Evolutionary conservation across 2,113 vertebrate species (phyloP), one percentile per base, ranked within the genome.

Genomic region (Anhinga anhinga): DNA sequence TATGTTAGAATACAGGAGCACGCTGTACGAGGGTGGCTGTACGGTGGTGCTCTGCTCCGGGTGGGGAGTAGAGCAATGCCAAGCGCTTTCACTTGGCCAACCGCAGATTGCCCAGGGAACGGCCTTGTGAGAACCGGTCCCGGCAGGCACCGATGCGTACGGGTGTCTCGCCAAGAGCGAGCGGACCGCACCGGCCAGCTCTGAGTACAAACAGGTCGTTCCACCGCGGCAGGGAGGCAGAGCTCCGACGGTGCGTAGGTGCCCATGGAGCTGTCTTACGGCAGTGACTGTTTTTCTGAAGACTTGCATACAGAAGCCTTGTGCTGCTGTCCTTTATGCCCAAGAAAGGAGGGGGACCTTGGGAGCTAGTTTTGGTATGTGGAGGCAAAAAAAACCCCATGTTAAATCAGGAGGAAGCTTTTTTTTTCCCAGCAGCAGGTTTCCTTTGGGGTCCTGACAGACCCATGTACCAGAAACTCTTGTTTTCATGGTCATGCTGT

Each of bases 321-420:
- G 23, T 2, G 40, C 50, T 55, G 55, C 78, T 38, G 29, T 11
- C 29, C 5, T 2, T 3, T 69, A 2, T 27, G 45, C 85, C 56
- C 15, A 4, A 3, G 67, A 11, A 29, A 13, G 30, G 45, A 58
- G 20, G 10, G 27, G 29, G 19, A 32, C 69, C 40, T 34, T n/a
- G 44, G 73, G 44, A 63, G 3, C 13, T 15, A 13, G 15, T 14
- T 85, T 1, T 32, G 62, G 38, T 15, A 11, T 7, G 7, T 2
- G 55, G 55, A 50, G 21, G 38, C 15, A 56, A 47, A 40, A 63
- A 20, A 56, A 16, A 1, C 1, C 2, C 10, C 34, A 0, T 3
- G 16, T 23, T 52, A 22, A 42, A 30, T 27, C 49, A 23, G 61
- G 26, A 70, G 65, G 50, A 38, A 30, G 38, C 25, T 38, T 21